These are phyloP conservation scores for Ptilodon capucinus DNA, from an alignment of 2,888 invertebrate genomes.

Conservation along the genomic window DNA sequence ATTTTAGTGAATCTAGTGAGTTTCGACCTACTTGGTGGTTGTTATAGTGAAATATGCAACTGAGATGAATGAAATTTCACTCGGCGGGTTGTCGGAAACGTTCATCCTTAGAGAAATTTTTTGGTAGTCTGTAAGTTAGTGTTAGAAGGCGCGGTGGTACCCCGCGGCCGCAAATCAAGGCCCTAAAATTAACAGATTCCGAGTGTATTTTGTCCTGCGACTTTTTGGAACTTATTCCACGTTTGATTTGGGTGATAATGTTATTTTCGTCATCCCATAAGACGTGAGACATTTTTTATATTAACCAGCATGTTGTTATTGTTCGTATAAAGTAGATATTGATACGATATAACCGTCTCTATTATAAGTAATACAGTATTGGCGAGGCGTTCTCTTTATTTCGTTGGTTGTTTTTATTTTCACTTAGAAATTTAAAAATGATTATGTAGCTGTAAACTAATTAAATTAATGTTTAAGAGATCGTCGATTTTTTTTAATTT, in stretches of 20 bases:
- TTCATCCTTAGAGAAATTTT: constrained; percentile 55
- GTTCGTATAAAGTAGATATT: constrained; percentile 56
- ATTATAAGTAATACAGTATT: constrained; percentile 57
- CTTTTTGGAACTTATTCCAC: constrained; percentile 47
- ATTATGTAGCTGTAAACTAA: constrained; percentile 59
- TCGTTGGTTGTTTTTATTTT: constrained; percentile 64
- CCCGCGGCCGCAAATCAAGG: constrained; percentile 27
- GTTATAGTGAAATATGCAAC: constrained; percentile 64
- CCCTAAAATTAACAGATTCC: constrained; percentile 43
- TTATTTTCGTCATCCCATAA: constrained; percentile 54
- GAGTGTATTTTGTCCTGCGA: constrained; percentile 43
- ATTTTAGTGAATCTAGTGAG: constrained; percentile 64
- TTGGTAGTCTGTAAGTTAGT: constrained; percentile 65
- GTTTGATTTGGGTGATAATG: constrained; percentile 43
- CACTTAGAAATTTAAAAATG: constrained; percentile 60
- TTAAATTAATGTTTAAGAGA: constrained; percentile 57
- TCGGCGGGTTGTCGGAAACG: constrained; percentile 40
- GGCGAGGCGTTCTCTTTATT: constrained; percentile 48
- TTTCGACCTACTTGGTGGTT: constrained; percentile 41
- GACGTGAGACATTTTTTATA: constrained; percentile 59
- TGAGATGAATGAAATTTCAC: constrained; percentile 47
- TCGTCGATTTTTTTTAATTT: constrained; percentile 56
- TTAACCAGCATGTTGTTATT: constrained; percentile 67
- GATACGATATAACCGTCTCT: constrained; percentile 50
- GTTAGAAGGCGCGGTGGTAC: constrained; percentile 12